These are phyloP conservation scores for Nothocercus nigrocapillus DNA, from an alignment of 2,113 vertebrate genomes.

Conservation along the genomic window DNA sequence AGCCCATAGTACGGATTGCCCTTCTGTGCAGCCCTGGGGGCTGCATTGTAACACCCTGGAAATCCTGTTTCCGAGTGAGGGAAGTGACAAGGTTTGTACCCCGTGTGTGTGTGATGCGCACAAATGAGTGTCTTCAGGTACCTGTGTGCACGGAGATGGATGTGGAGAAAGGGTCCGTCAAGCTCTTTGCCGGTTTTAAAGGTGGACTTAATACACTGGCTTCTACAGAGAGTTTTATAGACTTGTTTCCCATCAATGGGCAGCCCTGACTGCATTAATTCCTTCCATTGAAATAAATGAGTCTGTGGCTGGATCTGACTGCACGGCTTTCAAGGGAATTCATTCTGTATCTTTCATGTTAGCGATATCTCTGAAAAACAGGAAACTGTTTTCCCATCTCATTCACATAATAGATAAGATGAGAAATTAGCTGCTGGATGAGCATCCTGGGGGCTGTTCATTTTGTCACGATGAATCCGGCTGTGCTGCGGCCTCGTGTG, in stretches of 20 bases:
- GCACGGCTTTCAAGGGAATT: constrained; percentile 71
- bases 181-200: constrained; percentile 22
- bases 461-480: constrained; percentile 75
- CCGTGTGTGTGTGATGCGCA: neutral
- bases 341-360: constrained; percentile 70
- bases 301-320: constrained; percentile 48
- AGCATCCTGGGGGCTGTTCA: constrained; percentile 76
- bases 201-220: neutral
- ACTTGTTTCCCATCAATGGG: constrained; percentile 7
- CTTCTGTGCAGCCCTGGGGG: accelerated
- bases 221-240: constrained; percentile 20
- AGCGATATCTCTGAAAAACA: constrained; percentile 76
- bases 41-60: neutral
- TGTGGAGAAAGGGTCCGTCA: neutral
- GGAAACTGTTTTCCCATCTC: constrained; percentile 79
- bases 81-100: neutral
- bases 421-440: constrained; percentile 79
- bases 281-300: constrained; percentile 55
- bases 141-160: neutral
- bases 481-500: constrained; percentile 23
- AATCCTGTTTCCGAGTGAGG: neutral
- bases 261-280: constrained; percentile 34
- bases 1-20: no score
- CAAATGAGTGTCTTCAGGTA: neutral
- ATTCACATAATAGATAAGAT: constrained; percentile 82